Conservation (phyloP, 2,797 vertebrate species). For the Lophotriccus pileatus region DNA sequence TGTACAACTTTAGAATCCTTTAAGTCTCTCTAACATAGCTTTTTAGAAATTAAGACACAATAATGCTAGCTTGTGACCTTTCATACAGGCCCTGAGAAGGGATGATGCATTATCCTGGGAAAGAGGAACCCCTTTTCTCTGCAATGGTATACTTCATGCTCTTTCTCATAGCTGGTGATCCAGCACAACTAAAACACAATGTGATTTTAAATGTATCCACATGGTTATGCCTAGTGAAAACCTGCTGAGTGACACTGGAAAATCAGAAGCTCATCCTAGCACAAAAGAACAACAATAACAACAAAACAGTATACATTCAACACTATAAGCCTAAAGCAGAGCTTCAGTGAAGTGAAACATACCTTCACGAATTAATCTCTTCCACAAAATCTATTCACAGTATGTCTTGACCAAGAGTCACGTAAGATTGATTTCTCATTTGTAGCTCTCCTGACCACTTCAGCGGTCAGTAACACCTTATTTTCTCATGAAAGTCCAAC, state of each 20-base stretch:
- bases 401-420: neutral
- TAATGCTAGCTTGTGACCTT: neutral
- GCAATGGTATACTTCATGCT: neutral
- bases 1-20: neutral
- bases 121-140: neutral
- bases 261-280: neutral
- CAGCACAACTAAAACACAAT: neutral
- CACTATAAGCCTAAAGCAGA: neutral
- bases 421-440: neutral
- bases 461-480: neutral
- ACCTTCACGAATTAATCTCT: neutral
- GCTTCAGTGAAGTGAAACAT: neutral
- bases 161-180: neutral
- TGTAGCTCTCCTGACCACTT: neutral
- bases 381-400: neutral
- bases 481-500: neutral
- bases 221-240: neutral
- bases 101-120: fast-evolving
- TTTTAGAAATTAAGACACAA: neutral
- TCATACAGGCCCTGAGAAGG: neutral
- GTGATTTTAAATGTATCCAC: neutral
- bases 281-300: neutral
- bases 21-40: neutral
- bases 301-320: neutral
- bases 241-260: neutral